A percentile compares a stretch with the other conserved stretches of the same genome.
Evolutionary conservation across 2,888 invertebrate genomes (phyloP).

Genomic region (Troides oblongomaculatus): DNA sequence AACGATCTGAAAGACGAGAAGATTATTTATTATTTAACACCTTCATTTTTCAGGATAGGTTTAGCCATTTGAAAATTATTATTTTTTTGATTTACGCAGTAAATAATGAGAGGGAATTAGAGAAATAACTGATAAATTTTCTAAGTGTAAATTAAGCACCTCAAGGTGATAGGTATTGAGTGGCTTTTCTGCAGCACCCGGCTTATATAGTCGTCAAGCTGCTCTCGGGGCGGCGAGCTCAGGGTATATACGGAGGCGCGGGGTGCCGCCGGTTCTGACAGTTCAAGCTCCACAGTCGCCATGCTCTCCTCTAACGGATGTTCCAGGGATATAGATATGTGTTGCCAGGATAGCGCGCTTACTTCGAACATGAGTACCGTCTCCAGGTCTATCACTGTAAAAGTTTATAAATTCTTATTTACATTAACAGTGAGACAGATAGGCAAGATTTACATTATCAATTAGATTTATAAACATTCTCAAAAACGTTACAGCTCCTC

Average conservation of each 20-base stretch:
- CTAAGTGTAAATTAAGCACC: slow-evolving; percentile 72
- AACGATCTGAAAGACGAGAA: slow-evolving; percentile 78
- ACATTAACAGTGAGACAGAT: not conserved
- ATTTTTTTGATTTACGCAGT: too few relatives aligned
- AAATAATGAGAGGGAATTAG: too few relatives aligned
- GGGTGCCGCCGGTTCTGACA: slow-evolving; percentile 89
- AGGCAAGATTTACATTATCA: not conserved
- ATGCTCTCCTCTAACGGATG: slow-evolving; percentile 95
- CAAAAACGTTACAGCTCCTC: too few relatives aligned
- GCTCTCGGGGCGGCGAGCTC: slow-evolving; percentile 63
- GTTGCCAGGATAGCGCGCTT: slow-evolving; percentile 92
- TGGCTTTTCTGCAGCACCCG: slow-evolving; percentile 89
- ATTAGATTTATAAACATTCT: not conserved
- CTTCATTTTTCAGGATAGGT: too few relatives aligned
- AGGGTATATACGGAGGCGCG: slow-evolving; percentile 88
- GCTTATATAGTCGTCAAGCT: slow-evolving; percentile 72
- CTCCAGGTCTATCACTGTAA: slow-evolving; percentile 81
- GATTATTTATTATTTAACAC: not conserved
- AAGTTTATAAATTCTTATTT: not conserved
- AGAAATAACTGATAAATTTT: too few relatives aligned
- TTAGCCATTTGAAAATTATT: too few relatives aligned
- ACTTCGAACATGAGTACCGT: slow-evolving; percentile 94
- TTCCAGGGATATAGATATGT: slow-evolving; percentile 93
- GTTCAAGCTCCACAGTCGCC: slow-evolving; percentile 94
- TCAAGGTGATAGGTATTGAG: slow-evolving; percentile 95